Base-by-base conservation (phyloP, 2,888 invertebrate genomes). In the Lepetodrilus schrolli region DNA sequence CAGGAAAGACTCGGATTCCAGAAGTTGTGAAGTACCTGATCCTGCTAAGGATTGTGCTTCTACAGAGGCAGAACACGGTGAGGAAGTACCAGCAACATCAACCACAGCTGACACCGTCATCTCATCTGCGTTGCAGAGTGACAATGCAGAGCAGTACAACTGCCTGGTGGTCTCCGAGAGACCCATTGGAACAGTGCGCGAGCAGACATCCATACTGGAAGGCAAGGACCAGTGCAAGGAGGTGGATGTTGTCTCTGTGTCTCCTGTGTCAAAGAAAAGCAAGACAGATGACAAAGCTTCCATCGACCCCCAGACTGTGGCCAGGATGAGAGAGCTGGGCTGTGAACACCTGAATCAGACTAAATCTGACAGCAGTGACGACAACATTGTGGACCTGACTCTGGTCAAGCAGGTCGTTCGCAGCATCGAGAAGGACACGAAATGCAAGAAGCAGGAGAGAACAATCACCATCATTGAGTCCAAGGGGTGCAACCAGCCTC, bases 271-370 rank as follows among this genome's bases (percentile, higher is more conserved):
- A 17, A 30, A 26, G 48, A 68, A 68, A n/a, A 47, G 43, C 13
- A 43, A 68, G 43, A 68, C 21, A 17, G 38, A 38, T 10, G 74
- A 78, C 26, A 80, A 75, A 21, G 49, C 73, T 48, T 66, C 80
- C 37, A 82, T 84, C 76, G 84, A 85, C 73, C 50, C 77, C 8
- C 81, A 83, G 58, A 85, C 83, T 26, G 77, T 86, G 51, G 80
- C 84, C 10, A 73, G 85, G 10, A 84, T 86, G 34, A 73, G 85
- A 48, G 85, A 86, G 58, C 83, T 85, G 23, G 87, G 85, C 5
- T 84, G 84, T 2, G 83, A 82, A 8, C 76, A 85, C 20, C 70
- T 84, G 36, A 82, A 82, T 51, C 85, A 85, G 17, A 77, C 78
- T n/a, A 80, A 78, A 70, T 26, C 76, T 10, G 77, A 81, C 20